Evolutionary conservation across 2,113 vertebrate species (phyloP).

Genomic region (Zootoca vivipara): DNA sequence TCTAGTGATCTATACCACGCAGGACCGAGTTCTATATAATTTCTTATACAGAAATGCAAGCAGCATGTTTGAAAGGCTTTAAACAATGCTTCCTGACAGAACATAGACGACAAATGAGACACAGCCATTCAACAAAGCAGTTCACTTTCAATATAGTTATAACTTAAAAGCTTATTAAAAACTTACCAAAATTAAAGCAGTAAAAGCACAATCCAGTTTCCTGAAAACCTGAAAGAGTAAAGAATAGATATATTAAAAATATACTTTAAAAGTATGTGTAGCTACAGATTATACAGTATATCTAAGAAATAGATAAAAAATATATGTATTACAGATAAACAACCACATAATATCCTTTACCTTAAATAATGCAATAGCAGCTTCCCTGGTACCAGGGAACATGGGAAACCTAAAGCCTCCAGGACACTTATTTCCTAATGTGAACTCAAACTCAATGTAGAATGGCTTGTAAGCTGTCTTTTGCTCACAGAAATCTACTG

Average conservation of each 20-base stretch:
- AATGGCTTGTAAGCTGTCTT: not conserved
- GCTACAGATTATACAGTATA: not conserved
- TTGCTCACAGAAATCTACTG: not conserved
- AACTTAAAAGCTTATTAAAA: not conserved
- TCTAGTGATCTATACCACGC: not conserved
- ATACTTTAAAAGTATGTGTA: not conserved
- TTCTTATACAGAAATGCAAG: not conserved
- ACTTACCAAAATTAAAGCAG: slow-evolving; percentile 8
- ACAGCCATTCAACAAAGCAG: not conserved
- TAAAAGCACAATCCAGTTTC: slow-evolving; percentile 12
- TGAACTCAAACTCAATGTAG: not conserved
- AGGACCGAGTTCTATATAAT: not conserved
- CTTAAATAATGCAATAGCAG: not conserved
- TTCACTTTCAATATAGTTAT: not conserved
- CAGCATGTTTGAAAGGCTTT: not conserved
- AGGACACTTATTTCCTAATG: not conserved
- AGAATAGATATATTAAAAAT: not conserved
- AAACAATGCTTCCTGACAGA: not conserved
- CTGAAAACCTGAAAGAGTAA: slow-evolving; percentile 30
- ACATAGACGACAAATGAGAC: not conserved
- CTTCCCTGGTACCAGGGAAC: not conserved
- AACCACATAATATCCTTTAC: not conserved
- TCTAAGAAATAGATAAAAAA: not conserved
- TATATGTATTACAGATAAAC: not conserved
- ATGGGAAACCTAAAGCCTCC: not conserved